These are phyloP conservation scores for Bimastos eiseni DNA, from an alignment of 2,888 invertebrate genomes.

Conservation along the genomic window DNA sequence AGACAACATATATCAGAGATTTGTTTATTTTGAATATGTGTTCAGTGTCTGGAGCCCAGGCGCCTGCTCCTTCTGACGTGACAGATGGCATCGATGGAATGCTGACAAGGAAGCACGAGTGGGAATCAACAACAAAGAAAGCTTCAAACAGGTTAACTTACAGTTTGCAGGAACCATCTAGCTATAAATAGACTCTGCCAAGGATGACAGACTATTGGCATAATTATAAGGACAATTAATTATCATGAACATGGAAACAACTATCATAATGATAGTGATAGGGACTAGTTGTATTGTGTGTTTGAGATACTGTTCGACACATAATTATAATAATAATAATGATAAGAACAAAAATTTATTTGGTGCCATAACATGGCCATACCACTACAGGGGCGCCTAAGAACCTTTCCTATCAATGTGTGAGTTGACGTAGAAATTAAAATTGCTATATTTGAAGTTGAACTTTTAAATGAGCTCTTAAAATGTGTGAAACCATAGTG, in stretches of 20 bases:
- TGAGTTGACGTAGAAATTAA: neutral
- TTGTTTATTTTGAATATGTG: neutral
- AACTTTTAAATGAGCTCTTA: neutral
- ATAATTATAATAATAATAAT: no score
- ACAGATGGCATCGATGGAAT: slow-evolving; percentile 68
- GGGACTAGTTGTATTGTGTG: no score
- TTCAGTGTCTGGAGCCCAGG: neutral
- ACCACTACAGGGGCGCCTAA: no score
- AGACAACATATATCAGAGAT: neutral
- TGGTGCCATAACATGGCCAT: no score
- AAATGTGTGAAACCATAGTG: neutral
- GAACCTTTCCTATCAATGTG: no score
- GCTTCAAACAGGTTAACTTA: slow-evolving; percentile 79
- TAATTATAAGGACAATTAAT: neutral
- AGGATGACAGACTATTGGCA: neutral
- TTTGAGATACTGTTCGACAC: no score
- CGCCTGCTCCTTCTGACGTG: neutral
- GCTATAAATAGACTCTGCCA: no score
- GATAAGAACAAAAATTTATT: no score
- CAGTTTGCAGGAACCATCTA: neutral
- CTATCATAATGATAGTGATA: no score
- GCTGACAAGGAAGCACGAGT: slow-evolving; percentile 91
- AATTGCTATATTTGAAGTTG: neutral
- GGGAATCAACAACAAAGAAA: slow-evolving; percentile 92
- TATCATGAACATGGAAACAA: neutral